phyloP scores from a whole-genome alignment of 2,113 vertebrate genomes.

The Penelope pileata region DNA sequence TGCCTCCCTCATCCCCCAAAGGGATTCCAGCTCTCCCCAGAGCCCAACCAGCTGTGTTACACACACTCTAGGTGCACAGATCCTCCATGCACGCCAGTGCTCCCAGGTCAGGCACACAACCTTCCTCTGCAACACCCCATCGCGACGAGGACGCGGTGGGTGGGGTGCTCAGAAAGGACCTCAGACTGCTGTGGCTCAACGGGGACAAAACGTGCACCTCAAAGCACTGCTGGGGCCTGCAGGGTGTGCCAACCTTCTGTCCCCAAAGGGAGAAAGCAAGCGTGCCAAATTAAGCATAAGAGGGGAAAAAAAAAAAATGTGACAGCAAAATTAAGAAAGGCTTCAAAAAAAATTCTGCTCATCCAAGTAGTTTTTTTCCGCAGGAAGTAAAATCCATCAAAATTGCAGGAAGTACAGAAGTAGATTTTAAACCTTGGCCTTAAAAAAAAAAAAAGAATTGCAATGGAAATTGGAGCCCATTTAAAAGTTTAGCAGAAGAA shows the following conservation, averaged over 20 bases:
- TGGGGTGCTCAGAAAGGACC: background rate
- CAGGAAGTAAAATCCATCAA: background rate
- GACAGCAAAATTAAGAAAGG: background rate
- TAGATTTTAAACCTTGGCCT: background rate
- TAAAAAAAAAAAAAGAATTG: too few relatives aligned
- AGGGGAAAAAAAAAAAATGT: background rate
- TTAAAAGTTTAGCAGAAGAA: background rate
- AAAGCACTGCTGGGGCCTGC: background rate
- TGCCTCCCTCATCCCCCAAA: background rate
- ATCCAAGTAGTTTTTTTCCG: background rate
- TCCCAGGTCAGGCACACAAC: background rate
- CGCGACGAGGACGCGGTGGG: accelerated
- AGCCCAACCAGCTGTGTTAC: background rate
- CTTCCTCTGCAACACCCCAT: accelerated
- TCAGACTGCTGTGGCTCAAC: background rate
- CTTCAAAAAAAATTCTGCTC: constrained; percentile 17
- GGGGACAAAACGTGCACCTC: background rate
- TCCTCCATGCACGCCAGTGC: background rate
- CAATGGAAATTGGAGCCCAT: too few relatives aligned
- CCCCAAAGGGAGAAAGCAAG: background rate
- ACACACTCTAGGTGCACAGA: background rate
- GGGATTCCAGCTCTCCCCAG: background rate
- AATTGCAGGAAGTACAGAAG: background rate
- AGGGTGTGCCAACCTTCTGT: background rate
- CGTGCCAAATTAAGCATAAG: background rate